Evolutionary conservation across 2,888 invertebrate species (phyloP), one percentile per base, ranked within the genome.

Genomic region (Mamestra brassicae): DNA sequence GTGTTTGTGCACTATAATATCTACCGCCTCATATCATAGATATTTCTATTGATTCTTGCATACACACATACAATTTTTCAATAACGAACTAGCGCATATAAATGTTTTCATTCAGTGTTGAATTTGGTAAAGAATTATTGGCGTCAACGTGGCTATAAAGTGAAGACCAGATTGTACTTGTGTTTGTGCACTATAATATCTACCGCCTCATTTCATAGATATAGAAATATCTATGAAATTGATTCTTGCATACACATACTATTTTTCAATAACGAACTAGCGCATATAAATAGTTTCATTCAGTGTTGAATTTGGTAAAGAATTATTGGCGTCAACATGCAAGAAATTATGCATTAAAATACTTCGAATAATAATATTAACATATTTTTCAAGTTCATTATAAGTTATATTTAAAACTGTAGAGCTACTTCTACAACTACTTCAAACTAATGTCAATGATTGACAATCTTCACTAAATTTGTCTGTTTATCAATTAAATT

Each of bases 241-340:
- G 52, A 52, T 52, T 55, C 26, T 38, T 69, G 36, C 26, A 26
- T 17, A 38, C 11, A 64, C 26, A 64, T 50, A 38, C 0, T 26
- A 52, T 69, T 54, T 17, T n/a, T 54, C 17, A 34, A 64, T 50
- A 15, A 52, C 15, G 17, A 52, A 6, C 17, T 52, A 52, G 17
- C 52, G 7, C 15, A 5, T 17, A 52, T 7, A 52, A 52, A 52
- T 50, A 50, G 15, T 15, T n/a, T 55, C 17, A 17, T n/a, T 54
- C n/a, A 54, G 2, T 3, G 36, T 17, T 13, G 3, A 58, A 58
- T 69, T 58, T 50, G 50, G 50, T 34, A 50, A 8, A 55, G 34
- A 65, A 45, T 66, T 60, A 52, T 74, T 60, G 45, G 61, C 61
- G 75, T 76, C 68, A 75, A 75, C 45, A 66, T 67, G 36, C 36